Conservation (phyloP, 1,140 invertebrate species). For the Sycophaga agraensis region DNA sequence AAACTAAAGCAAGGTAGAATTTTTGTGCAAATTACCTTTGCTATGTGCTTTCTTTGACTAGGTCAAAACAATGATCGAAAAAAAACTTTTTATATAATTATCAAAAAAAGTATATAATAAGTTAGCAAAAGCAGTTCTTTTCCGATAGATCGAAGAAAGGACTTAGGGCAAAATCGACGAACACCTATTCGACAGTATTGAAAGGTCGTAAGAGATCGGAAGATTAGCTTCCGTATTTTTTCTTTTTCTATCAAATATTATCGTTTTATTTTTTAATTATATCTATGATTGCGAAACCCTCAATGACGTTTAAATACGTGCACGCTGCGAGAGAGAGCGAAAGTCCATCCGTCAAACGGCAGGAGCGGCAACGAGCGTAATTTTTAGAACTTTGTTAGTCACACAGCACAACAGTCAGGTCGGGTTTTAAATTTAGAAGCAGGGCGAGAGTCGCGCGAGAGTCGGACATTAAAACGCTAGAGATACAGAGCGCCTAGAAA, state of each 20-base stretch:
- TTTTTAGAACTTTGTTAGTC: conserved; percentile 30
- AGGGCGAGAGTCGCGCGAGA: neutral
- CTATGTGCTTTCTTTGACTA: too few relatives aligned
- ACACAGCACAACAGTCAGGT: conserved; percentile 15
- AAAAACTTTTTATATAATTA: too few relatives aligned
- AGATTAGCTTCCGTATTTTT: neutral
- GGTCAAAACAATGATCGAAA: too few relatives aligned
- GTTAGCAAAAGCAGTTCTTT: neutral
- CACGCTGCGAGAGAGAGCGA: neutral
- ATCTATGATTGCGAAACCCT: too few relatives aligned
- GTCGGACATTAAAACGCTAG: conserved; percentile 20
- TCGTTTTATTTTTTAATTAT: neutral
- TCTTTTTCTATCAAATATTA: neutral
- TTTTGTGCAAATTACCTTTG: too few relatives aligned
- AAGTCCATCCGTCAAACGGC: conserved; percentile 21
- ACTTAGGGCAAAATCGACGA: neutral
- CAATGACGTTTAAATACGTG: too few relatives aligned
- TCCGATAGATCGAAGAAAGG: neutral
- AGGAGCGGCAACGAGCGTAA: neutral
- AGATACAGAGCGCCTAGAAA: conserved; percentile 4
- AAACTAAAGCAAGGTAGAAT: too few relatives aligned
- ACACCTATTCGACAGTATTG: conserved; percentile 21
- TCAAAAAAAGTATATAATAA: conserved; percentile 1
- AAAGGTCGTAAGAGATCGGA: neutral
- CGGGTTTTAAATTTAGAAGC: conserved; percentile 27